Percentiles rank a stretch among this genome's conserved stretches.
Evolutionary conservation across 2,888 invertebrate genomes (phyloP).

Genomic region (Spicauda simplicius): DNA sequence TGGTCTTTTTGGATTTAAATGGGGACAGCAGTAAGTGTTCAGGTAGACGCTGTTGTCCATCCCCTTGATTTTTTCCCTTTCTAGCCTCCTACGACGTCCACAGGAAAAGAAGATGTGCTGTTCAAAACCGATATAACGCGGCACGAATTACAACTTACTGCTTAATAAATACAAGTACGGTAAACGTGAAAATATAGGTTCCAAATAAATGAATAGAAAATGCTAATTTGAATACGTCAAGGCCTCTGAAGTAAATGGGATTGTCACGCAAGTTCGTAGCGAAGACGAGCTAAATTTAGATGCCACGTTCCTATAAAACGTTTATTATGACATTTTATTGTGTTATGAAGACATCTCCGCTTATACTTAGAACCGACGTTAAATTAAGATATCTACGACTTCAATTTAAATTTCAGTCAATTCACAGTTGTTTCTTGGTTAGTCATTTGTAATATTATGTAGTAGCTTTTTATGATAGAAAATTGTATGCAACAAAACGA

Average conservation of each 20-base stretch:
- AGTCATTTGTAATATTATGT: neutral
- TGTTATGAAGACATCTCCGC: constrained; percentile 6
- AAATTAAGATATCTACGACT: neutral
- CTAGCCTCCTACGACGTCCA: no score
- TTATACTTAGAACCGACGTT: constrained; percentile 1
- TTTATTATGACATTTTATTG: constrained; percentile 18
- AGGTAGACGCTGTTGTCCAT: no score
- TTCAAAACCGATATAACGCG: no score
- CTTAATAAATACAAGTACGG: no score
- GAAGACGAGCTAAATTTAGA: constrained; percentile 14
- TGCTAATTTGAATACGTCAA: neutral
- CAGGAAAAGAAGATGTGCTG: no score
- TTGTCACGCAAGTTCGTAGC: constrained; percentile 14
- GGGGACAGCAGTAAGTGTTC: no score
- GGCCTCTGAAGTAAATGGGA: constrained; percentile 2
- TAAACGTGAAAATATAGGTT: neutral
- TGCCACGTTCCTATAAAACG: constrained; percentile 12
- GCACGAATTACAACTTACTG: no score
- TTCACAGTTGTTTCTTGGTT: neutral
- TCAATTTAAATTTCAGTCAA: neutral
- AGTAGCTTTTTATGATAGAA: no score
- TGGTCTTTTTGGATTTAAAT: no score
- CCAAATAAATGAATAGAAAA: neutral
- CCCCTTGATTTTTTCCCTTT: no score
- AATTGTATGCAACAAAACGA: no score